A percentile compares a stretch with the other conserved stretches of the same genome.
phyloP scores from a whole-genome alignment of 2,888 invertebrate genomes.

The Chymomyza amoena region DNA sequence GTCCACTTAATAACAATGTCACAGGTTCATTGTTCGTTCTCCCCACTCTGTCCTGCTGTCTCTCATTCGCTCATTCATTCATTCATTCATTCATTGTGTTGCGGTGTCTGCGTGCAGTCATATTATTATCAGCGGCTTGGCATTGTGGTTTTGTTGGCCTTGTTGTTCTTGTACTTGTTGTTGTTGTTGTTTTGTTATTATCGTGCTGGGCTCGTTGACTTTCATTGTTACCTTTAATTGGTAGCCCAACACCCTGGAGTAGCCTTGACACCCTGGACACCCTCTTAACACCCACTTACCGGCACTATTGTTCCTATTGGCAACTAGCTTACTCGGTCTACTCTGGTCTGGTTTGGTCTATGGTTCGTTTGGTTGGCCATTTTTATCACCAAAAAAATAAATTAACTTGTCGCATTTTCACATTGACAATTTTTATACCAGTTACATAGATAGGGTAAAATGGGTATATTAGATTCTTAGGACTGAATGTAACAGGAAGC shows the following conservation, averaged over 20 bases:
- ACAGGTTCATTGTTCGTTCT: conserved; percentile 58
- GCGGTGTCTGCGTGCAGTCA: conserved; percentile 9
- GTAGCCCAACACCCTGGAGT: conserved; percentile 29
- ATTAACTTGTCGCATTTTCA: conserved; percentile 65
- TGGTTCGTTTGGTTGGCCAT: conserved; percentile 3
- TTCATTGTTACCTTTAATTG: conserved; percentile 71
- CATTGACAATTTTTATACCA: conserved; percentile 52
- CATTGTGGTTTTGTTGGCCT: conserved; percentile 32
- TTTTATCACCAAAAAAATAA: conserved; percentile 59
- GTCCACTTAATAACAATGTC: conserved; percentile 69
- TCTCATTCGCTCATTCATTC: background rate
- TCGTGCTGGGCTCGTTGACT: conserved; percentile 34
- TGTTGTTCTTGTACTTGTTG: conserved; percentile 38
- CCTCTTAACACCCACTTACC: conserved; percentile 1
- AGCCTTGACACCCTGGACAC: conserved; percentile 12
- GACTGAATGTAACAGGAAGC: no score
- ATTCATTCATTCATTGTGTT: conserved; percentile 41
- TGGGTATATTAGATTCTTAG: no score
- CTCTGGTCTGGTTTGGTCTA: background rate
- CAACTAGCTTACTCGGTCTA: conserved; percentile 9
- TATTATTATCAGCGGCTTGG: conserved; percentile 9
- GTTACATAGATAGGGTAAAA: no score
- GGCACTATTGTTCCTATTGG: conserved; percentile 35
- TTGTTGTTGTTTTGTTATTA: conserved; percentile 30
- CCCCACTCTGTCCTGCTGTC: background rate